These are phyloP conservation scores for Phyllostomus hastatus DNA, from an alignment of 2,113 vertebrate genomes.

Conservation along the genomic window DNA sequence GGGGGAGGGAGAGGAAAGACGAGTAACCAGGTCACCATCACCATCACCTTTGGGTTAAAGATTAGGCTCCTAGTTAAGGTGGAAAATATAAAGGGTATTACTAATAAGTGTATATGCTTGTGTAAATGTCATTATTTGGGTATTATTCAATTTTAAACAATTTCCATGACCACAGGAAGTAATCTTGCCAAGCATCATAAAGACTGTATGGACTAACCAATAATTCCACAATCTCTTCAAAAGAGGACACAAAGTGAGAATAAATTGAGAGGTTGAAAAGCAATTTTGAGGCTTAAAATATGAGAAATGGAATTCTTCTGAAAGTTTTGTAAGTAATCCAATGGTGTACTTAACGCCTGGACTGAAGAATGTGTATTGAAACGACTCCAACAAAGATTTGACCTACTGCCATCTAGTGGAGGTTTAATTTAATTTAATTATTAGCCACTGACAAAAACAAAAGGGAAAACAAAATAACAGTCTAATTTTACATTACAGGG, in stretches of 20 bases:
- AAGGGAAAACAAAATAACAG: neutral
- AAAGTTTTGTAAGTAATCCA: neutral
- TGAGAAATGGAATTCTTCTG: neutral
- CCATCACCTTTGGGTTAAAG: neutral
- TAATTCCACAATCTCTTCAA: neutral
- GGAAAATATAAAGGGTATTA: neutral
- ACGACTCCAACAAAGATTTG: slow-evolving; percentile 45
- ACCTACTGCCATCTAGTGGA: slow-evolving; percentile 75
- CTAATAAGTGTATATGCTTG: neutral
- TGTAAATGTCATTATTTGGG: neutral
- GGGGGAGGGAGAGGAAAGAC: neutral
- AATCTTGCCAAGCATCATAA: neutral
- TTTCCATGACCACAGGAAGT: neutral
- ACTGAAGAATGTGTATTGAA: neutral
- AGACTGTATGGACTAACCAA: neutral
- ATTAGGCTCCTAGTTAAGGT: neutral
- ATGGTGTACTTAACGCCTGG: neutral
- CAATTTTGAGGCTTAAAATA: neutral
- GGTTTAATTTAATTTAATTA: slow-evolving; percentile 36
- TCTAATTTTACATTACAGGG: neutral
- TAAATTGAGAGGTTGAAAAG: neutral
- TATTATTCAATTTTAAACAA: neutral
- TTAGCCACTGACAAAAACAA: neutral
- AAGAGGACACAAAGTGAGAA: neutral
- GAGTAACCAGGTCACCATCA: neutral